A percentile compares a stretch with the other conserved stretches of the same genome.
Conservation (phyloP, 2,797 vertebrate species). For the Gymnoscopelus microlampas region DNA sequence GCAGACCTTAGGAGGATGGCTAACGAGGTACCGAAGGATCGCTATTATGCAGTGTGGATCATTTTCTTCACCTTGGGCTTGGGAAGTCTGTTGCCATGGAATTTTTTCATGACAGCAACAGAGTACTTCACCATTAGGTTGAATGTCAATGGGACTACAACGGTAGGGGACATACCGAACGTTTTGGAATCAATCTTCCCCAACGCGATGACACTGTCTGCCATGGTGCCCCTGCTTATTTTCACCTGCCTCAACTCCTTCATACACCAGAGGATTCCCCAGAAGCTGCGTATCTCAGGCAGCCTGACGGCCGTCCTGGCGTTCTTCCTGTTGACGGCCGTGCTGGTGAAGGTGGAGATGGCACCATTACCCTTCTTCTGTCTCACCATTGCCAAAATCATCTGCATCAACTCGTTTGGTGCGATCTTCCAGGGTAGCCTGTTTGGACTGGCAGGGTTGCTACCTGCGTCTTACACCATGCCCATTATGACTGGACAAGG, state of each 20-base stretch:
- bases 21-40: conserved; percentile 73
- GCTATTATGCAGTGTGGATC: conserved; percentile 93
- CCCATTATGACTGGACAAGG: conserved; percentile 99
- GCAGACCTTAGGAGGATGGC: conserved; percentile 80
- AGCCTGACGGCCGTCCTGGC: conserved; percentile 84
- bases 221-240: conserved; percentile 94
- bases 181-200: conserved; percentile 88
- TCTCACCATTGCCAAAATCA: conserved; percentile 88
- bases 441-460: conserved; percentile 92
- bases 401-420: conserved; percentile 89
- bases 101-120: conserved; percentile 96
- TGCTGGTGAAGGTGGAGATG: conserved; percentile 84
- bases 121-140: conserved; percentile 92
- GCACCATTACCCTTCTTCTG: conserved; percentile 80
- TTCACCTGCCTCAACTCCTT: conserved; percentile 98
- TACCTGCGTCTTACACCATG: conserved; percentile 92
- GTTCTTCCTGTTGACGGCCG: conserved; percentile 83
- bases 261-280: conserved; percentile 91
- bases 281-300: conserved; percentile 84
- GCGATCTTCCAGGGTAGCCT: conserved; percentile 95
- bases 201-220: conserved; percentile 96
- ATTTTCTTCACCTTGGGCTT: conserved; percentile 96
- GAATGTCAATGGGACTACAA: conserved; percentile 41
- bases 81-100: conserved; percentile 96
- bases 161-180: background rate